Conservation (phyloP, 2,888 invertebrate genomes). For the Dasysyrphus albostriatus region DNA sequence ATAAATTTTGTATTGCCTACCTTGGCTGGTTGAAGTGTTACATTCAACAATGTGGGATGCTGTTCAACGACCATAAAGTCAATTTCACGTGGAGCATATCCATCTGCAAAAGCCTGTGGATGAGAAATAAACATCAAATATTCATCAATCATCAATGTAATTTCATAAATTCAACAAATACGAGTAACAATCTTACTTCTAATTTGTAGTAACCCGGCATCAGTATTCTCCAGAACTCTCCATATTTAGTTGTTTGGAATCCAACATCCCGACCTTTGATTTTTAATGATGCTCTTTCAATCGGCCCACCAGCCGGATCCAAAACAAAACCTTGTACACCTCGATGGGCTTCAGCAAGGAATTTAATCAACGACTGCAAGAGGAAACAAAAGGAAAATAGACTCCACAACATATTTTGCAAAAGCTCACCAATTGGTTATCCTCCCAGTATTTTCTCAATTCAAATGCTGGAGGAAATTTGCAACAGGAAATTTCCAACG, state of each 20-base stretch:
- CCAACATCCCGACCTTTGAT: conserved; percentile 93
- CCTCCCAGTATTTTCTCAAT: conserved; percentile 93
- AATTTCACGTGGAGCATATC: conserved; percentile 92
- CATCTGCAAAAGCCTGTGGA: conserved; percentile 92
- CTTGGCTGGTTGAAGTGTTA: conserved; percentile 90
- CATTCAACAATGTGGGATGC: conserved; percentile 93
- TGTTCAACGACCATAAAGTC: conserved; percentile 94
- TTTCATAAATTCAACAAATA: too few relatives aligned
- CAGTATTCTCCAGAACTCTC: conserved; percentile 97
- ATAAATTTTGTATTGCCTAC: conserved; percentile 84
- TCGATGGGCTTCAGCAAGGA: conserved; percentile 93
- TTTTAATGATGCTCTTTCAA: conserved; percentile 91
- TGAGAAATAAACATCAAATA: conserved; percentile 20
- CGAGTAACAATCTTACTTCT: conserved; percentile 87
- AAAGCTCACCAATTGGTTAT: conserved; percentile 90
- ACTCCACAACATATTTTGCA: neutral
- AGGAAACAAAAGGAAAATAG: conserved; percentile 40
- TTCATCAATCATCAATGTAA: too few relatives aligned
- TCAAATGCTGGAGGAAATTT: conserved; percentile 94
- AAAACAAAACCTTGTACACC: conserved; percentile 95
- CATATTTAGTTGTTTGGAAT: conserved; percentile 93
- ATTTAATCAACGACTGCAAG: conserved; percentile 91
- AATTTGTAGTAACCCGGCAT: conserved; percentile 94
- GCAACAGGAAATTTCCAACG: conserved; percentile 96
- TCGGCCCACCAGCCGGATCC: conserved; percentile 90